phyloP scores from a whole-genome alignment of 1,140 invertebrate species.

The Heterodera schachtii region DNA sequence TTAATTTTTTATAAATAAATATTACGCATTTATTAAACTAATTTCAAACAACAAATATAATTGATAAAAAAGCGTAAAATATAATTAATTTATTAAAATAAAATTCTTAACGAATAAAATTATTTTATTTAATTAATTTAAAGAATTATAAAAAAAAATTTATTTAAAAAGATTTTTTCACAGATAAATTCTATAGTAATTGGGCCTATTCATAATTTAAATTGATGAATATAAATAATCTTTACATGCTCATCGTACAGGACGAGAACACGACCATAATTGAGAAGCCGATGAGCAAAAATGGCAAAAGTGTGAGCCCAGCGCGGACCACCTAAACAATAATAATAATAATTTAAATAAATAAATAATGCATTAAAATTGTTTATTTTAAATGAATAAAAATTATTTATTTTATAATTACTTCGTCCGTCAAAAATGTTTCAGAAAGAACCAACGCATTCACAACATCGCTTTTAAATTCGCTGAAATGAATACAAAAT shows the following conservation, averaged over 20 bases:
- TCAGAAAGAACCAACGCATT: slow-evolving; percentile 59
- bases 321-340: slow-evolving; percentile 49
- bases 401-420: slow-evolving; percentile 10
- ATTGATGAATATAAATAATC: too few species aligned
- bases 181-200: too few species aligned
- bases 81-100: too few species aligned
- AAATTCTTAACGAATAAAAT: slow-evolving; percentile 11
- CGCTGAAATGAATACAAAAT: slow-evolving; percentile 45
- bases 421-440: slow-evolving; percentile 59
- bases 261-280: slow-evolving; percentile 61
- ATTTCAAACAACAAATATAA: too few species aligned
- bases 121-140: background rate
- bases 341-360: too few species aligned
- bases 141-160: slow-evolving; percentile 32
- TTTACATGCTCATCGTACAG: slow-evolving; percentile 56
- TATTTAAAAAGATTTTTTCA: too few species aligned
- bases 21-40: too few species aligned
- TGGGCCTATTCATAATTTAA: too few species aligned
- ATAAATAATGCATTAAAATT: too few species aligned
- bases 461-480: slow-evolving; percentile 61
- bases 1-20: too few species aligned
- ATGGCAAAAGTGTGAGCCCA: slow-evolving; percentile 60
- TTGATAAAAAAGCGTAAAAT: too few species aligned
- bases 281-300: slow-evolving; percentile 61
- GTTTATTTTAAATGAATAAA: background rate